A percentile compares a stretch with the other conserved stretches of the same genome.
These are phyloP conservation scores for Urocitellus parryii DNA, from an alignment of 2,113 vertebrate genomes.

Conservation along the genomic window DNA sequence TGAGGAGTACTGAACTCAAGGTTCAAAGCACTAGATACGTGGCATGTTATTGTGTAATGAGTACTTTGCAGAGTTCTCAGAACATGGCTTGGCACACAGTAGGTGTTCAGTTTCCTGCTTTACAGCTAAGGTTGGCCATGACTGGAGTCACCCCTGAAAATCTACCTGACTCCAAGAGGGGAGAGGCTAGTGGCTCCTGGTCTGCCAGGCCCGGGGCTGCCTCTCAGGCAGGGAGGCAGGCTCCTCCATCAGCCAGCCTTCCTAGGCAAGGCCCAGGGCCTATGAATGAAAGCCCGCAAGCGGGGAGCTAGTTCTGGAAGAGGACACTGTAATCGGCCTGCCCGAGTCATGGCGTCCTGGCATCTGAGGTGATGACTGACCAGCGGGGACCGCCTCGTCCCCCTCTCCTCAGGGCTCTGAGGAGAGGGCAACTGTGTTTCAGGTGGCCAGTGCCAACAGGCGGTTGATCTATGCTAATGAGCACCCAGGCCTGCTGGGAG, in stretches of 20 bases:
- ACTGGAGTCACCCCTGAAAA: background rate
- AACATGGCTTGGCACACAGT: background rate
- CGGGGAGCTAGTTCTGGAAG: slow-evolving; percentile 83
- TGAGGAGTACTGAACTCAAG: background rate
- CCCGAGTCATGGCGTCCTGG: background rate
- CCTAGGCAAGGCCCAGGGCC: slow-evolving; percentile 45
- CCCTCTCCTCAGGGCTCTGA: slow-evolving; percentile 80
- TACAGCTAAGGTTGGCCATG: background rate
- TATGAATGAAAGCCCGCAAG: slow-evolving; percentile 80
- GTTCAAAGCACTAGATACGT: accelerated
- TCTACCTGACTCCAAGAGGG: no score
- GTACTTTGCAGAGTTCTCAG: background rate
- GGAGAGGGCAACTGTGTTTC: slow-evolving; percentile 79
- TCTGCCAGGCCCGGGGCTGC: no score
- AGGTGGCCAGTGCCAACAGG: slow-evolving; percentile 72
- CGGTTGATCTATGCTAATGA: slow-evolving; percentile 82
- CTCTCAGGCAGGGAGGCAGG: accelerated
- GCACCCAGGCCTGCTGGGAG: slow-evolving; percentile 53
- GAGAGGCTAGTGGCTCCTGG: no score
- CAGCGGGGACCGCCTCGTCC: slow-evolving; percentile 64
- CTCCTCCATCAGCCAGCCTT: background rate
- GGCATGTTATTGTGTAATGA: accelerated
- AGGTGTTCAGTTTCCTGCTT: background rate
- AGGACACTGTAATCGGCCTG: slow-evolving; percentile 73
- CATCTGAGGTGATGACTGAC: slow-evolving; percentile 75